Conservation (phyloP, 2,888 invertebrate genomes). For the Tenthredo distinguenda region DNA sequence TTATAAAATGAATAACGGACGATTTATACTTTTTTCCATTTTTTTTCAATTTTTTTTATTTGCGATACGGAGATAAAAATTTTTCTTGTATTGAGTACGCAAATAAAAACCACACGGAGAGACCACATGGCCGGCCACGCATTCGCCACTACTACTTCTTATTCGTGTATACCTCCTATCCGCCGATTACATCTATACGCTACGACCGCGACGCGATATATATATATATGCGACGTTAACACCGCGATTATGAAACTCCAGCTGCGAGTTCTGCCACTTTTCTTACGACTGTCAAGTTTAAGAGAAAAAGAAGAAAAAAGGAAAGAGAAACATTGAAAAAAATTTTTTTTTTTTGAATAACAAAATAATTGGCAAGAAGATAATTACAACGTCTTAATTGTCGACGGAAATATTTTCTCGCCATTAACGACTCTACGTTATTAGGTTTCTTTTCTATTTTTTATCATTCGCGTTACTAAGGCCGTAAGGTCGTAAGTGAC, state of each 20-base stretch:
- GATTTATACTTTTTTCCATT: neutral
- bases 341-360: too few species aligned
- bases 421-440: neutral
- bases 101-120: neutral
- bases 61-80: neutral
- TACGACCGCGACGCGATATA: neutral
- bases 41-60: neutral
- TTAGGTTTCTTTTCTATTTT: too few species aligned
- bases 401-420: slow-evolving; percentile 9
- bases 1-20: too few species aligned
- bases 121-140: slow-evolving; percentile 30
- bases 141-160: slow-evolving; percentile 17
- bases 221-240: neutral
- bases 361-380: neutral
- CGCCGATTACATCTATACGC: neutral
- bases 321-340: neutral
- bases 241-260: slow-evolving; percentile 17
- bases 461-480: too few species aligned
- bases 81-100: neutral
- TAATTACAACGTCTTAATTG: slow-evolving; percentile 17
- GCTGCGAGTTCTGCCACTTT: neutral
- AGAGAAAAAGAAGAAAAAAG: neutral
- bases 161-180: neutral
- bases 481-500: too few species aligned
- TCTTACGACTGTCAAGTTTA: neutral